phyloP scores from a whole-genome alignment of 2,888 invertebrate species.

The Bugulina stolonifera region DNA sequence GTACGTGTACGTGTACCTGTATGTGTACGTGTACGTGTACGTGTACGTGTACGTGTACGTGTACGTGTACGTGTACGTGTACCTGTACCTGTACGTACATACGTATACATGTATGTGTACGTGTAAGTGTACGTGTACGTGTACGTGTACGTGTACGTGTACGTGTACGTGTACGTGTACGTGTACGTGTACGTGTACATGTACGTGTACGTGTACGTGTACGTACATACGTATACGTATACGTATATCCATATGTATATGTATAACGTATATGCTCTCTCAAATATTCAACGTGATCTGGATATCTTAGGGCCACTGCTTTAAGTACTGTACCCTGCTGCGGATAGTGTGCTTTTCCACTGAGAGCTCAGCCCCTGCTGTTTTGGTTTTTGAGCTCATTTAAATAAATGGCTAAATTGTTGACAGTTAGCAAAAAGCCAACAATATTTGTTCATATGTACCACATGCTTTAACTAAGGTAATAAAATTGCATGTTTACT shows the following conservation, averaged over 20 bases:
- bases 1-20: background rate
- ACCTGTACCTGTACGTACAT: constrained; percentile 7
- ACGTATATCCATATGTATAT: background rate
- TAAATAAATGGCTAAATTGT: too few species aligned
- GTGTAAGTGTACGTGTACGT: too few species aligned
- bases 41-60: background rate
- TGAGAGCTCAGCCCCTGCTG: too few species aligned
- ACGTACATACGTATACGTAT: background rate
- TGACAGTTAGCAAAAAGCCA: too few species aligned
- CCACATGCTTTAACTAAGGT: too few species aligned
- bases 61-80: constrained; percentile 7
- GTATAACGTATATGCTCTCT: background rate
- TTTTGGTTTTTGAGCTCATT: too few species aligned
- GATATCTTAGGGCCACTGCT: too few species aligned
- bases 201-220: background rate
- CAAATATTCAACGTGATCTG: background rate
- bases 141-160: too few species aligned
- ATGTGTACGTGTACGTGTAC: background rate
- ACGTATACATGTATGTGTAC: constrained; percentile 18
- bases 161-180: constrained; percentile 15
- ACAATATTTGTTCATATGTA: too few species aligned
- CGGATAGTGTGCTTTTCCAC: too few species aligned
- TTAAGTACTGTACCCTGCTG: too few species aligned
- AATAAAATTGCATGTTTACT: too few species aligned
- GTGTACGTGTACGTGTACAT: constrained; percentile 7